Percentiles rank a stretch among this genome's conserved stretches.
These are phyloP conservation scores for Plutella xylostella DNA, from an alignment of 2,888 invertebrate genomes.

Conservation along the genomic window DNA sequence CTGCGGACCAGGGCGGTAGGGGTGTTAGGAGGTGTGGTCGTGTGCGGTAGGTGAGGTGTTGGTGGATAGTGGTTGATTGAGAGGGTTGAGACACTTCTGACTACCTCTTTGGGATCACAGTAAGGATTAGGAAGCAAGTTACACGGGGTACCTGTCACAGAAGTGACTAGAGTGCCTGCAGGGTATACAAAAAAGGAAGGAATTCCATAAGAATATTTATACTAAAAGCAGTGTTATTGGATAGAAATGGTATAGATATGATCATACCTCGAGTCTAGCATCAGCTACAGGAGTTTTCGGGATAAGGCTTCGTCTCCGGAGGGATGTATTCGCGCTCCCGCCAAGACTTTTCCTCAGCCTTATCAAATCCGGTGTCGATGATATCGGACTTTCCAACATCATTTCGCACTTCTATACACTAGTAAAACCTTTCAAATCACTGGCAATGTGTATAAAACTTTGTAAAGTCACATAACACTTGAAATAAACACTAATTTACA, in stretches of 20 bases:
- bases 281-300: conserved; percentile 31
- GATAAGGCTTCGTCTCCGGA: conserved; percentile 45
- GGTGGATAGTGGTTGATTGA: too few species aligned
- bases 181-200: too few species aligned
- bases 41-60: too few species aligned
- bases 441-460: not conserved
- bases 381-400: conserved; percentile 45
- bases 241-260: not conserved
- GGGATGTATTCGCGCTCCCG: conserved; percentile 45
- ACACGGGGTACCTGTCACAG: too few species aligned
- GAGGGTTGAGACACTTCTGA: too few species aligned
- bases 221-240: too few species aligned
- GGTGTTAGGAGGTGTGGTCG: too few species aligned
- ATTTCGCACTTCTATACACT: too few species aligned
- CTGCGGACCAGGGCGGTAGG: too few species aligned
- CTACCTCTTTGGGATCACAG: too few species aligned
- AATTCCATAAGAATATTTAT: not conserved
- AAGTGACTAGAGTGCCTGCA: too few species aligned
- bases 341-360: conserved; percentile 39
- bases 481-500: not conserved
- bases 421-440: not conserved
- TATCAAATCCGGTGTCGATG: conserved; percentile 36
- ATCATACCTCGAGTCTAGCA: conserved; percentile 39
- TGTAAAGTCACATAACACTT: not conserved
- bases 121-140: too few species aligned